Evolutionary conservation across 2,797 vertebrate species (phyloP), one percentile per base, ranked within the genome.

Genomic region (Natrix natrix): DNA sequence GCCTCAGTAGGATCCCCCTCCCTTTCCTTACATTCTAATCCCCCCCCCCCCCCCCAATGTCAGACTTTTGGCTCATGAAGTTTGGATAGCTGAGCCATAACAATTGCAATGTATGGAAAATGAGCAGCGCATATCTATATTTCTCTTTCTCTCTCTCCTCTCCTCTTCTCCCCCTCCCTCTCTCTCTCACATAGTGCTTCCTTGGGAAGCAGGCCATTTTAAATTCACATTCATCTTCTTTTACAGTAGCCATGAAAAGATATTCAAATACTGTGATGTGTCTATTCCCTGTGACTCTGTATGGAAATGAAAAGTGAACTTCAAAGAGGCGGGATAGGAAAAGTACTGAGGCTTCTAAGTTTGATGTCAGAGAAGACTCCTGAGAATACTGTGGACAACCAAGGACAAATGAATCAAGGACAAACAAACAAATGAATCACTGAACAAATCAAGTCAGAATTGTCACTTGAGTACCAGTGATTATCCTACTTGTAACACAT

Each of bases 11-110:
- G 60, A 63, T 61, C 26, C 10, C 0, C 22, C 22, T 24, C 8
- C 3, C 60, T 24, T 11, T 26, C 24, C 24, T 28, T 63, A 63
- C 24, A 63, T 63, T 63, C 60, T 10, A 28, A 63, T 63, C 10
- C 28, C 1, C 0, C 10, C 3, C 8, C 3, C 22, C 22, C 59
- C 7, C 17, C 59, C 2, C 0, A 3, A 61, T 26, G 22, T 10
- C 60, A 61, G 22, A 8, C 22, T 61, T 0, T 61, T 22, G 26
- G 22, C 8, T 61, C 60, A 61, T 61, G 60, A 61, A 10, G 22
- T 61, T 61, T 61, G 60, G 60, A 61, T 26, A 8, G 24, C 8
- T 61, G 60, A 24, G 8, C 59, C 59, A 60, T 60, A 7, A 61
- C 24, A 61, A 61, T 61, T 61, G 74, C 37, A 78, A 22, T 20